phyloP scores from a whole-genome alignment of 1,140 invertebrate species.

The Drosophila lini region DNA sequence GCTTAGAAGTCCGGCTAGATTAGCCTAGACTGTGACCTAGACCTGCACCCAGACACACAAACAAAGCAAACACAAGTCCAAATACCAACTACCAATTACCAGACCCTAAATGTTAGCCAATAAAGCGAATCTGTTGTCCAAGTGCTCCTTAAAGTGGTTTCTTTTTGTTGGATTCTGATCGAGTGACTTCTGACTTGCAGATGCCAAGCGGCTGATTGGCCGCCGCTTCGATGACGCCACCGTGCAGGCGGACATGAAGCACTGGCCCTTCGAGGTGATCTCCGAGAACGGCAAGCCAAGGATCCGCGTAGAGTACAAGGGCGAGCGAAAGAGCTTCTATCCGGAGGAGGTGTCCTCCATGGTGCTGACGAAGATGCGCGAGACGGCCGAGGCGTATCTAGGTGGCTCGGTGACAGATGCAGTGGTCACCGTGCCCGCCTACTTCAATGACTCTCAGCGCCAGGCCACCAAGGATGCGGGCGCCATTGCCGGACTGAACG shows the following conservation, averaged over 20 bases:
- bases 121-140: slow-evolving; percentile 51
- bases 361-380: slow-evolving; percentile 97
- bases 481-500: slow-evolving; percentile 93
- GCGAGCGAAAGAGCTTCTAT: slow-evolving; percentile 94
- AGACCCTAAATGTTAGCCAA: slow-evolving; percentile 45
- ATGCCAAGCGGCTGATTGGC: slow-evolving; percentile 96
- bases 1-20: slow-evolving; percentile 57
- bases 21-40: slow-evolving; percentile 39
- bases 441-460: slow-evolving; percentile 96
- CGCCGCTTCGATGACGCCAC: slow-evolving; percentile 95
- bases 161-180: slow-evolving; percentile 33
- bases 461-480: slow-evolving; percentile 96
- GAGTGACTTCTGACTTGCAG: slow-evolving; percentile 88
- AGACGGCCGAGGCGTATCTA: slow-evolving; percentile 97
- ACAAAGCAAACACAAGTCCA: slow-evolving; percentile 20
- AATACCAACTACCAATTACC: slow-evolving; percentile 16
- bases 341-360: slow-evolving; percentile 96
- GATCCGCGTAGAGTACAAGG: slow-evolving; percentile 95
- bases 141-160: slow-evolving; percentile 34
- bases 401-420: slow-evolving; percentile 95
- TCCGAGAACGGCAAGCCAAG: slow-evolving; percentile 93
- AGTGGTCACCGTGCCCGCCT: slow-evolving; percentile 95
- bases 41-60: slow-evolving; percentile 36
- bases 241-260: slow-evolving; percentile 97
- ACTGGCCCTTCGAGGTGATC: slow-evolving; percentile 97